phyloP scores from a whole-genome alignment of 2,797 vertebrate species.

The Hydrocynus forskahlii region DNA sequence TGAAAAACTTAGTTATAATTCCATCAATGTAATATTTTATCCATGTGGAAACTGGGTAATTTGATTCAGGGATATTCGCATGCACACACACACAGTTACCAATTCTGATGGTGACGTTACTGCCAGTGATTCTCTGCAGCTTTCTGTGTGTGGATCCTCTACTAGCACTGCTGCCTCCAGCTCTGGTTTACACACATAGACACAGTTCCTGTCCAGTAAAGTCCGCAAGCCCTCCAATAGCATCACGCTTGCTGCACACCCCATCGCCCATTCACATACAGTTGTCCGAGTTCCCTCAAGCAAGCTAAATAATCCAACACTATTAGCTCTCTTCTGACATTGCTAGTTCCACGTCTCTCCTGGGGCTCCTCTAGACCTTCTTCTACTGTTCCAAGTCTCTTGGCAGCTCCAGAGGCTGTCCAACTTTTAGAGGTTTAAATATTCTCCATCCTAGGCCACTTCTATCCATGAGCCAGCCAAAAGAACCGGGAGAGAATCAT shows the following conservation, averaged over 20 bases:
- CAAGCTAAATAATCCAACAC: neutral
- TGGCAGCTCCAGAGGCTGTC: neutral
- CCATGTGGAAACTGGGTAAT: no score
- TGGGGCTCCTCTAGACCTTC: neutral
- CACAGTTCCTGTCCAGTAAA: constrained; percentile 91
- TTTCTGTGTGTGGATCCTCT: constrained; percentile 81
- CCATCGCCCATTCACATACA: constrained; percentile 80
- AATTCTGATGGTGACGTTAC: constrained; percentile 70
- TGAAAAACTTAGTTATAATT: no score
- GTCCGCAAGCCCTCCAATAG: constrained; percentile 89
- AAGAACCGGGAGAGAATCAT: neutral
- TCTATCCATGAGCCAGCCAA: neutral
- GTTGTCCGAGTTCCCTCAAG: neutral
- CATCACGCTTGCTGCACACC: constrained; percentile 92
- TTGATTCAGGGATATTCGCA: neutral
- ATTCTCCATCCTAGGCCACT: constrained; percentile 13
- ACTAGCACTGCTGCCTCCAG: constrained; percentile 81
- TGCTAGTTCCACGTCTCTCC: neutral
- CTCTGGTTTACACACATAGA: constrained; percentile 87
- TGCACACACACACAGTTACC: constrained; percentile 78
- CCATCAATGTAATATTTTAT: no score
- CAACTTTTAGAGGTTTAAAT: constrained; percentile 19
- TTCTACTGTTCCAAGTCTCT: neutral
- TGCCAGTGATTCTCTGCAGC: constrained; percentile 84
- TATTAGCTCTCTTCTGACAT: neutral